phyloP scores from a whole-genome alignment of 2,797 vertebrate genomes.

The Lepus townsendii region DNA sequence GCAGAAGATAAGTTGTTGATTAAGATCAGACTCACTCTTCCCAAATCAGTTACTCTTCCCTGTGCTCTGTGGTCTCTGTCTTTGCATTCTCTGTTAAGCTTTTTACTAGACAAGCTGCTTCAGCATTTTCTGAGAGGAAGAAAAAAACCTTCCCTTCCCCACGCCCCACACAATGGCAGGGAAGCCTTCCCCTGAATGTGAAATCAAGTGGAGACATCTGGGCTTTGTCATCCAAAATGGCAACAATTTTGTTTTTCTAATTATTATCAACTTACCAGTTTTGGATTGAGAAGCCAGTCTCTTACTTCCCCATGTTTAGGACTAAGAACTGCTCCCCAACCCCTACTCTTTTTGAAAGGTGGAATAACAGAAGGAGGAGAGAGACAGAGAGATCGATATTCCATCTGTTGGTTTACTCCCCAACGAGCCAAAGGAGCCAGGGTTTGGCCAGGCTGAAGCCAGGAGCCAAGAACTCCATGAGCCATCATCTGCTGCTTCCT shows the following conservation, averaged over 20 bases:
- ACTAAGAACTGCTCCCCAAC: neutral
- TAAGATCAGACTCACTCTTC: neutral
- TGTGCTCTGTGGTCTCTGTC: constrained; percentile 54
- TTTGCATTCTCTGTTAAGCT: constrained; percentile 72
- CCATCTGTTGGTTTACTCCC: too few relatives aligned
- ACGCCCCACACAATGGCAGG: neutral
- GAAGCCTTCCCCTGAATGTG: constrained; percentile 59
- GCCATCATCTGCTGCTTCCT: too few relatives aligned
- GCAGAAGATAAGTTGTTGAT: constrained; percentile 37
- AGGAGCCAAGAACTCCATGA: too few relatives aligned
- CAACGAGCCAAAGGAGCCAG: too few relatives aligned
- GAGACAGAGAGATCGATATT: too few relatives aligned
- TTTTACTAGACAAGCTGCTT: constrained; percentile 77
- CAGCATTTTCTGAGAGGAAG: constrained; percentile 51
- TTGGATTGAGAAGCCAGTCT: constrained; percentile 22
- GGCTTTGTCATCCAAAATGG: constrained; percentile 63
- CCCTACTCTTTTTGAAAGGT: too few relatives aligned
- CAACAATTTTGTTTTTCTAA: constrained; percentile 61
- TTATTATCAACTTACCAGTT: constrained; percentile 63
- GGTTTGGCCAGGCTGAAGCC: too few relatives aligned
- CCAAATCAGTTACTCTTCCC: neutral
- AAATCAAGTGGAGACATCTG: constrained; percentile 73
- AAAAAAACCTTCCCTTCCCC: neutral
- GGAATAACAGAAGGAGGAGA: too few relatives aligned
- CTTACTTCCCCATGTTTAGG: neutral